A percentile compares a stretch with the other conserved stretches of the same genome.
Conservation (phyloP, 2,888 invertebrate species). For the Hypolimnas misippus region DNA sequence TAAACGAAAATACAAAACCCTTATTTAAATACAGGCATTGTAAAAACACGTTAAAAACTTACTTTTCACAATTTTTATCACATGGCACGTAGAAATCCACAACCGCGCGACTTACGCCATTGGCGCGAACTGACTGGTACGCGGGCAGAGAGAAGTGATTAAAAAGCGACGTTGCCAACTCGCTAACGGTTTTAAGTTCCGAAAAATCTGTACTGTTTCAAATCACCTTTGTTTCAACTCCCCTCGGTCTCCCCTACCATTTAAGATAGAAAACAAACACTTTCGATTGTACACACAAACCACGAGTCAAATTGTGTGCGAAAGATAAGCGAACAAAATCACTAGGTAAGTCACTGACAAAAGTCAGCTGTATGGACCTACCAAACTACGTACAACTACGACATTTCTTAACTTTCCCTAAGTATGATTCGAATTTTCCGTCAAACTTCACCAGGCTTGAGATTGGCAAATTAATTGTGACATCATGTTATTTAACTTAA, state of each 20-base stretch:
- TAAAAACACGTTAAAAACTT: neutral
- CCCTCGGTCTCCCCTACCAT: constrained; percentile 9
- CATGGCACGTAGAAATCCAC: constrained; percentile 15
- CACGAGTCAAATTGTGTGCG: too few relatives aligned
- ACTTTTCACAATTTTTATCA: constrained; percentile 25
- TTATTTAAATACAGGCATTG: neutral
- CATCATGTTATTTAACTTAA: too few relatives aligned
- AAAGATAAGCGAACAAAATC: too few relatives aligned
- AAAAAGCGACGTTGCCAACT: constrained; percentile 33
- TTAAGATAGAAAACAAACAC: too few relatives aligned
- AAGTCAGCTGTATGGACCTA: too few relatives aligned
- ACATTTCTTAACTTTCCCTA: too few relatives aligned
- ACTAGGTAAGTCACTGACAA: too few relatives aligned
- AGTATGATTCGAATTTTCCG: too few relatives aligned
- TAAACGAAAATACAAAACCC: neutral
- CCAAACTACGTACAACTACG: too few relatives aligned
- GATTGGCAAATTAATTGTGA: too few relatives aligned
- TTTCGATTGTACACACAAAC: too few relatives aligned
- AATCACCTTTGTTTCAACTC: constrained; percentile 25
- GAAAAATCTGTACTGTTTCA: constrained; percentile 28
- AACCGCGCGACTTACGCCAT: constrained; percentile 21
- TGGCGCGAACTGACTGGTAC: constrained; percentile 21
- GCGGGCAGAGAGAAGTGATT: neutral
- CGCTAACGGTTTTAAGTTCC: constrained; percentile 35
- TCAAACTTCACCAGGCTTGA: too few relatives aligned